Evolutionary conservation across 2,113 vertebrate species (phyloP).

Genomic region (Podarcis raffonei): DNA sequence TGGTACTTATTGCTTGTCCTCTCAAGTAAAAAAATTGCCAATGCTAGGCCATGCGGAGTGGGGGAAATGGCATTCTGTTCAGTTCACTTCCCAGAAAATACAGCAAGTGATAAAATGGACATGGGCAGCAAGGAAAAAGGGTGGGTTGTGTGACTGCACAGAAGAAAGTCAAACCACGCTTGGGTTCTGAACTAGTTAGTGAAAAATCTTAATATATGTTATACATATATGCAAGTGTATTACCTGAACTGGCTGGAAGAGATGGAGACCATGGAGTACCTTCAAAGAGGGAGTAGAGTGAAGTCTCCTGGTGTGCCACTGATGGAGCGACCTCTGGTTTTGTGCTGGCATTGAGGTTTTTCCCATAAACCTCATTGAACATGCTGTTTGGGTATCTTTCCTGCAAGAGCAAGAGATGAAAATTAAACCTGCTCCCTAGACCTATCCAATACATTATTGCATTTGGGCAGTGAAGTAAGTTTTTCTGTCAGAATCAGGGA

Average conservation of each 20-base stretch:
- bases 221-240: neutral
- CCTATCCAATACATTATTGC: slow-evolving; percentile 15
- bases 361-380: slow-evolving; percentile 96
- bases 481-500: neutral
- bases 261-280: slow-evolving; percentile 97
- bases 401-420: slow-evolving; percentile 66
- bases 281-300: slow-evolving; percentile 96
- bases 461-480: neutral
- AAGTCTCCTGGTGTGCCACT: slow-evolving; percentile 91
- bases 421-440: rapidly evolving
- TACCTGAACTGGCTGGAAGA: slow-evolving; percentile 97
- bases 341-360: slow-evolving; percentile 84
- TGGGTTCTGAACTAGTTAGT: no score
- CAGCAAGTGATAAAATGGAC: neutral
- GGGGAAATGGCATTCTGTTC: neutral
- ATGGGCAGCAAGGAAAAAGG: neutral
- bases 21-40: neutral
- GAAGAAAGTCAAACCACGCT: neutral
- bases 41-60: no score
- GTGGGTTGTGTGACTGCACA: neutral
- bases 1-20: neutral
- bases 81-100: neutral
- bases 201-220: neutral
- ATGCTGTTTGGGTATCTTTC: slow-evolving; percentile 92
- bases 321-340: slow-evolving; percentile 83